These are phyloP conservation scores for Morus bassanus DNA, from an alignment of 2,797 vertebrate species.

Conservation along the genomic window DNA sequence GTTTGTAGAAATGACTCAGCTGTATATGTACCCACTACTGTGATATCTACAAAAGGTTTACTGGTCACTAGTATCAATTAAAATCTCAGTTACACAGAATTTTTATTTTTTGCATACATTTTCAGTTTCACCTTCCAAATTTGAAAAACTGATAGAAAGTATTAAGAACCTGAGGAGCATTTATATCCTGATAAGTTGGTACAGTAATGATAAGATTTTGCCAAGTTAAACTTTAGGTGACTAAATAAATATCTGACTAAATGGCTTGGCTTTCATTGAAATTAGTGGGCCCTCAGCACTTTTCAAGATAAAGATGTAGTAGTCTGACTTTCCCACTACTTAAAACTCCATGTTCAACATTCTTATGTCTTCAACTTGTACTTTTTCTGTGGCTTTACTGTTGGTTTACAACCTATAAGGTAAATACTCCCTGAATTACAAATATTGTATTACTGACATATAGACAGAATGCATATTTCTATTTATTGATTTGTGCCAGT, in stretches of 20 bases:
- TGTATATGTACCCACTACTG: not conserved
- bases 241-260: not conserved
- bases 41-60: not conserved
- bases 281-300: not conserved
- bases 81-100: not conserved
- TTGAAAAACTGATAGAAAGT: not conserved
- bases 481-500: conserved; percentile 44
- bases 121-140: not conserved
- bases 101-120: not conserved
- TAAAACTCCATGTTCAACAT: not conserved
- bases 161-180: not conserved
- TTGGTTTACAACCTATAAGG: not conserved
- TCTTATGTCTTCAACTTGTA: not conserved
- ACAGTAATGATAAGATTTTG: not conserved
- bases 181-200: not conserved
- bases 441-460: not conserved
- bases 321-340: not conserved
- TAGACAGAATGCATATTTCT: not conserved
- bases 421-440: conserved; percentile 2
- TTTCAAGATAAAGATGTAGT: not conserved
- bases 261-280: not conserved
- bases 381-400: conserved; percentile 8
- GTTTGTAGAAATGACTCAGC: not conserved
- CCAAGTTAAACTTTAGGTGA: not conserved
- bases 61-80: not conserved